These are phyloP conservation scores for Cricetomys ansorgei DNA, from an alignment of 2,113 vertebrate genomes.

Conservation along the genomic window DNA sequence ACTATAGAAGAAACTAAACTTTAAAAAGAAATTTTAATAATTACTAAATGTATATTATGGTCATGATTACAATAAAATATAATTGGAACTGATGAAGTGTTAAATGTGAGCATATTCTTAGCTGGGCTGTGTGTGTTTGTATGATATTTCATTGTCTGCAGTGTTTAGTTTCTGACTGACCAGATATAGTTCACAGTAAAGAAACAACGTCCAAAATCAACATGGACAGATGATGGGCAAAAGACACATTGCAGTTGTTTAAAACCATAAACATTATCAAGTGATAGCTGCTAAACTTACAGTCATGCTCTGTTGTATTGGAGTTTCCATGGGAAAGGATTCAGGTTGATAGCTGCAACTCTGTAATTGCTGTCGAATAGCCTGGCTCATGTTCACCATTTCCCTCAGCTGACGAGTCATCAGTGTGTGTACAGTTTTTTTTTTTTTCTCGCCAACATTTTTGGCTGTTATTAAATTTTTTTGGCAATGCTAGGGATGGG, in stretches of 20 bases:
- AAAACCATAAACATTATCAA: background rate
- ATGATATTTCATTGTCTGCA: background rate
- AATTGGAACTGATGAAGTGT: background rate
- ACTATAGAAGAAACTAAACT: conserved; percentile 16
- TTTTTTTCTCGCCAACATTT: background rate
- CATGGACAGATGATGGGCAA: conserved; percentile 35
- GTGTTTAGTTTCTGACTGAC: conserved; percentile 44
- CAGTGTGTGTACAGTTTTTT: conserved; percentile 30
- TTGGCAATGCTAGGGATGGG: background rate
- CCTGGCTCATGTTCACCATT: conserved; percentile 38
- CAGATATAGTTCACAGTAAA: conserved; percentile 1
- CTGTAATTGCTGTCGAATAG: conserved; percentile 31
- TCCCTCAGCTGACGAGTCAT: conserved; percentile 37
- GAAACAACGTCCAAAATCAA: conserved; percentile 4
- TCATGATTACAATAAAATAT: conserved; percentile 3
- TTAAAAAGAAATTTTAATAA: conserved; percentile 50
- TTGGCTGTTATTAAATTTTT: background rate
- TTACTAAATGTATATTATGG: conserved; percentile 4
- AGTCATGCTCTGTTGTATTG: background rate
- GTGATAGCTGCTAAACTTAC: background rate
- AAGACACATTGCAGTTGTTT: conserved; percentile 47
- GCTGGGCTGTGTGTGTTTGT: background rate
- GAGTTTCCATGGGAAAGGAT: conserved; percentile 5
- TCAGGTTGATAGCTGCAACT: conserved; percentile 32
- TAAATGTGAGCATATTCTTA: conserved; percentile 39